These are phyloP conservation scores for Sesia apiformis DNA, from an alignment of 2,888 invertebrate genomes.

Conservation along the genomic window DNA sequence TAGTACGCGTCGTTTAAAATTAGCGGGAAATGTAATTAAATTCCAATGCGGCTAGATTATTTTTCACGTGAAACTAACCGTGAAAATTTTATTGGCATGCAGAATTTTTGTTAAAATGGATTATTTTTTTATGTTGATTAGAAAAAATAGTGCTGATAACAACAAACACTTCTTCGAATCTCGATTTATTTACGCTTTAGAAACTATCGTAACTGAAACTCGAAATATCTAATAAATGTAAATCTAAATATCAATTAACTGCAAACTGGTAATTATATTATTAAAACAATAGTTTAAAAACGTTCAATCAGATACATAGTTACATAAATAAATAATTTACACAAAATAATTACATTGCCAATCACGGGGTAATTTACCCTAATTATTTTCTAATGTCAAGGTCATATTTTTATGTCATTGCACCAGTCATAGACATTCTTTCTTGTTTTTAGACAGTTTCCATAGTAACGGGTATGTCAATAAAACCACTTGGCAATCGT, in stretches of 20 bases:
- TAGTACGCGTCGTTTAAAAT: conserved; percentile 6
- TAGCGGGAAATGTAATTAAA: conserved; percentile 24
- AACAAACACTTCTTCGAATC: not conserved
- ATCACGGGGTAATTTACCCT: not conserved
- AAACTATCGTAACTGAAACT: too few relatives aligned
- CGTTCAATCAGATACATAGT: too few relatives aligned
- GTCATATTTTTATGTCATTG: conserved; percentile 3
- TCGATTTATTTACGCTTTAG: too few relatives aligned
- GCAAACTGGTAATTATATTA: too few relatives aligned
- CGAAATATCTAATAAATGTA: too few relatives aligned
- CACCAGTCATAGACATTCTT: conserved; percentile 6
- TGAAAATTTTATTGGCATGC: conserved; percentile 38
- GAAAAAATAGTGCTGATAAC: conserved; percentile 14
- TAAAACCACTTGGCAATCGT: not conserved
- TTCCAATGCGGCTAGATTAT: conserved; percentile 13
- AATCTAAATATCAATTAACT: too few relatives aligned
- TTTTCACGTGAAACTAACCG: conserved; percentile 40
- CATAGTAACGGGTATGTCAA: conserved; percentile 3
- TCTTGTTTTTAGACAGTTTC: conserved; percentile 8
- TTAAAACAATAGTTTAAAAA: too few relatives aligned
- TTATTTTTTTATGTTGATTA: conserved; percentile 49
- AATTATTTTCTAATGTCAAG: conserved; percentile 1
- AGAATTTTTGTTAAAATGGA: conserved; percentile 29
- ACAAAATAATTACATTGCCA: not conserved
- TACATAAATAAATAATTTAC: too few relatives aligned